Evolutionary conservation across 1,140 invertebrate species (phyloP), one percentile per base, ranked within the genome.

Genomic region (Propsilocerus akamusi): DNA sequence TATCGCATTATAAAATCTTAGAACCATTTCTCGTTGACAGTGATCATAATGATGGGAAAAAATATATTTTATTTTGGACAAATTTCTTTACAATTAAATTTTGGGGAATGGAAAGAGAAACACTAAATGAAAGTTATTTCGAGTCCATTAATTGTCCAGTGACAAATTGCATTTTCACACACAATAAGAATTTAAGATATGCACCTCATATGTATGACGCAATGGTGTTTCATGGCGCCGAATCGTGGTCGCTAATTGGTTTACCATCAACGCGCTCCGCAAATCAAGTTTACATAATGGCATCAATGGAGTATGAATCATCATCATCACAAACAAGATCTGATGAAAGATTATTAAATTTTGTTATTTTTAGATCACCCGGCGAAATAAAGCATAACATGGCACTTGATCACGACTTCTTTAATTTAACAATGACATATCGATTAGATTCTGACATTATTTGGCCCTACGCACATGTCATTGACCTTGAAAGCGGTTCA

Each of bases 381-480:
- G 56, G 57, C 0, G 60, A 65, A 53, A 62, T 59, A 1, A 61
- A 60, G 26, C 57, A 60, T 25, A 53, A 54, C 1, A 46, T 61
- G 22, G 49, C 48, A 23, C 55, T 58, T 28, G 57, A 64, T 25
- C 49, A 49, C 10, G 26, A 53, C 4, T 63, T 65, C 41, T 69
- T 76, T 41, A 78, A 80, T 56, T 68, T 75, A 59, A 78, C 75
- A 4, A 73, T 70, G 54, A 71, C 69, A 12, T 78, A 80, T 59
- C 62, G 79, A 14, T 57, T 69, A 22, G 79, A 80, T 57, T 78
- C 76, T 20, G 77, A 78, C 54, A 68, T 81, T 23, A 63, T 72
- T 0, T 66, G 73, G 48, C 72, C 76, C n/a, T 81, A 81, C 54
- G 73, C 68, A 17, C 64, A 65, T 50, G 3, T 74, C 25, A 26